Conservation (phyloP, 2,797 vertebrate genomes). For the Percopsis omiscomaycus region DNA sequence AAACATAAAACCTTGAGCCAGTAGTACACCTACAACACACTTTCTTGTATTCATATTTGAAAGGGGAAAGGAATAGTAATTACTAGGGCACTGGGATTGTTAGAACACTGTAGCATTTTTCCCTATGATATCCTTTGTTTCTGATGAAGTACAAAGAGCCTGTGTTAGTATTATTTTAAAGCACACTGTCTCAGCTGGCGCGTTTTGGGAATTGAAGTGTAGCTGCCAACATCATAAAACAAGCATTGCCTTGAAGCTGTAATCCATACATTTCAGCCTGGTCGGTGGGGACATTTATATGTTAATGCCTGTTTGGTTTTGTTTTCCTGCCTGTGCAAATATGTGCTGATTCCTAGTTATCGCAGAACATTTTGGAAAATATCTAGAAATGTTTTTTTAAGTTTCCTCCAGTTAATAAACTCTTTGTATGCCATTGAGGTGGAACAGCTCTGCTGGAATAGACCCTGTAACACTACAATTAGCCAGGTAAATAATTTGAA, state of each 20-base stretch:
- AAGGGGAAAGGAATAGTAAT: conserved; percentile 15
- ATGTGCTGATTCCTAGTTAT: conserved; percentile 34
- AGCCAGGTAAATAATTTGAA: too few relatives aligned
- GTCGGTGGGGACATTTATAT: conserved; percentile 56
- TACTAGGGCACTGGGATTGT: conserved; percentile 29
- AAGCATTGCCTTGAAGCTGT: conserved; percentile 49
- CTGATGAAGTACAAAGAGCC: conserved; percentile 30
- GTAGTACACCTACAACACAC: conserved; percentile 16
- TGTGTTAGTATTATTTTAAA: conserved; percentile 44
- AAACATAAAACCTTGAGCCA: conserved; percentile 20
- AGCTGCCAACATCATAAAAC: conserved; percentile 39
- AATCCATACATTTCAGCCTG: conserved; percentile 24
- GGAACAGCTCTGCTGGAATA: conserved; percentile 11
- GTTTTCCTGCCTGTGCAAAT: conserved; percentile 39
- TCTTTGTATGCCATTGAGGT: conserved; percentile 5
- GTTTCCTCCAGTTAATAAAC: conserved; percentile 13
- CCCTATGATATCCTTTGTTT: conserved; percentile 31
- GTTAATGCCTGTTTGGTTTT: conserved; percentile 57
- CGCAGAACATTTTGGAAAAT: conserved; percentile 27
- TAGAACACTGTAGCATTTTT: conserved; percentile 1
- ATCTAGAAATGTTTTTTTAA: conserved; percentile 31
- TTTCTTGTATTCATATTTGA: conserved; percentile 16
- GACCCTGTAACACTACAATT: too few relatives aligned
- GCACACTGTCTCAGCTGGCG: conserved; percentile 45
- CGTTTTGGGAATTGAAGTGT: conserved; percentile 42